Conservation (phyloP, 2,113 vertebrate genomes). For the Bombycilla garrulus region DNA sequence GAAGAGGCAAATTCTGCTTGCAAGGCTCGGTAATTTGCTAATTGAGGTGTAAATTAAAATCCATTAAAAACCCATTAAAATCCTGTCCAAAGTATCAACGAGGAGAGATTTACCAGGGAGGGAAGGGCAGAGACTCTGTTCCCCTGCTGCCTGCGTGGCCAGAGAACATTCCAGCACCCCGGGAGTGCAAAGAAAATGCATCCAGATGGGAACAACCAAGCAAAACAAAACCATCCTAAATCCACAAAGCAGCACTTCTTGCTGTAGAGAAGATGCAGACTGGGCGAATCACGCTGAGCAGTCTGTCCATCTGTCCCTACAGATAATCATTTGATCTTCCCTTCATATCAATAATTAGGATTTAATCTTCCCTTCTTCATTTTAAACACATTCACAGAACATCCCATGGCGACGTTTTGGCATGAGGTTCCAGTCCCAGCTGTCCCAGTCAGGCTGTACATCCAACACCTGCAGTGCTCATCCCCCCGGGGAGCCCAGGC, state of each 20-base stretch:
- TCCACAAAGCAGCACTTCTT: background rate
- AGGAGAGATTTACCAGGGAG: background rate
- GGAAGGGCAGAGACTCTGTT: background rate
- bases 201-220: background rate
- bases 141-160: background rate
- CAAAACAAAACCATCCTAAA: background rate
- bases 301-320: background rate
- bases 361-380: slow-evolving; percentile 48
- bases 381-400: background rate
- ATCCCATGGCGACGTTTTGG: background rate
- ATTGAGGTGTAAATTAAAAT: no score
- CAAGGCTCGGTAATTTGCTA: background rate
- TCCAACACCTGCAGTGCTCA: background rate
- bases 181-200: background rate
- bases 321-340: background rate
- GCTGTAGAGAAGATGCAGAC: background rate
- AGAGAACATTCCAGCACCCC: accelerated
- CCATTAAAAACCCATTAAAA: background rate
- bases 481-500: background rate
- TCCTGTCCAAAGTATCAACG: background rate
- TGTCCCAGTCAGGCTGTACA: background rate
- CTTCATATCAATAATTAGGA: background rate
- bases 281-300: background rate
- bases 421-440: background rate
- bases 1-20: background rate